These are phyloP conservation scores for Notarius quadriscutis DNA, from an alignment of 2,113 vertebrate genomes.

Conservation along the genomic window DNA sequence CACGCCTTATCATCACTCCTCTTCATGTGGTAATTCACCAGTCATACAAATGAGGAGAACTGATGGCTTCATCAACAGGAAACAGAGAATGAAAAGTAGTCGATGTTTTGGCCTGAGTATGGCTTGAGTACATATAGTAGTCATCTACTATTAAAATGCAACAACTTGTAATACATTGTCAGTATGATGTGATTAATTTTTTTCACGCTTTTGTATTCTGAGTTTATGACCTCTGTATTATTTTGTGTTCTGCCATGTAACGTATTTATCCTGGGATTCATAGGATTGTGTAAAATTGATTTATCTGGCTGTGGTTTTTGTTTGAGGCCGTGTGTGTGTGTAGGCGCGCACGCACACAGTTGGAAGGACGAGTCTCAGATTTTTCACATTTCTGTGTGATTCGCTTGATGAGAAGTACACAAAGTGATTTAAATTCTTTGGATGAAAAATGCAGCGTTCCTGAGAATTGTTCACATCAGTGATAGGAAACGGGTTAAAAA, in stretches of 20 bases:
- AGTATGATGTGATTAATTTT: conserved; percentile 12
- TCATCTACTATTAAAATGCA: conserved; percentile 34
- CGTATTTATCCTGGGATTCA: conserved; percentile 4
- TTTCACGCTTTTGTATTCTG: conserved; percentile 20
- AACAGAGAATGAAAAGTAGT: conserved; percentile 47
- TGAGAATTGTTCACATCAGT: background rate
- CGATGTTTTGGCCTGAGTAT: conserved; percentile 56
- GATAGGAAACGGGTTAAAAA: background rate
- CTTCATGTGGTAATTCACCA: conserved; percentile 38
- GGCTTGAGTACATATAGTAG: background rate
- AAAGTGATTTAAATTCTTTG: background rate
- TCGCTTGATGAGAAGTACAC: background rate
- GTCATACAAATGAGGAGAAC: conserved; percentile 25
- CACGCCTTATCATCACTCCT: conserved; percentile 39
- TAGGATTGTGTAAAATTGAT: conserved; percentile 43
- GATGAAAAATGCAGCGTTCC: background rate
- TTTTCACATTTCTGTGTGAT: background rate
- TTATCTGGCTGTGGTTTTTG: conserved; percentile 23
- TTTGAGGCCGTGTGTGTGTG: background rate
- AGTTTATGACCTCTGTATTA: conserved; percentile 10
- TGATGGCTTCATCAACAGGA: conserved; percentile 26
- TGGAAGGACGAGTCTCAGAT: background rate
- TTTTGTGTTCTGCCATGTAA: conserved; percentile 27
- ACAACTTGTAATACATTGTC: background rate
- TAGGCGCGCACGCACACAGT: background rate